Evolutionary conservation across 2,113 vertebrate genomes (phyloP), one percentile per base, ranked within the genome.

Genomic region (Eublepharis macularius): DNA sequence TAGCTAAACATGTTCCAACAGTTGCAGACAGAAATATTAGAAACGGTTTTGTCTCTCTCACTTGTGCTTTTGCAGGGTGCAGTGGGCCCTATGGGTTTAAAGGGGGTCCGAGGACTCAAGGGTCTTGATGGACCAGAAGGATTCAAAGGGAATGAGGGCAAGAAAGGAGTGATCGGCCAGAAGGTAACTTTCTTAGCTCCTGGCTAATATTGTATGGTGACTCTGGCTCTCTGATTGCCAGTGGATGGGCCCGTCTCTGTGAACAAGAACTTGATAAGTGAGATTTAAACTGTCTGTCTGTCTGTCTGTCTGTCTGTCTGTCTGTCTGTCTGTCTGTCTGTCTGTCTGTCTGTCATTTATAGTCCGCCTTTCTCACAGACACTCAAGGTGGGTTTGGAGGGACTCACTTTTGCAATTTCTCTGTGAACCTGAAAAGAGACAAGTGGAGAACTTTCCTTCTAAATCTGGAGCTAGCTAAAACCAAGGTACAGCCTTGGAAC

Each of bases 91-190:
- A 45, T 0, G 36, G 97, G 98, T 1, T 77, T 10, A 3, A 83
- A 45, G 0, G 97, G 97, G 54, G 80, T 34, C 39, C 85, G 77
- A 0, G 97, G 98, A 51, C 92, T 93, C n/a, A 89, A 45, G 54
- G 97, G 97, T 16, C 84, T 92, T 4, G 0, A 39, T 0, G 98
- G 97, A 2, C 84, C 68, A 0, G 94, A 95, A 92, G 98, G 98
- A 45, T 89, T 94, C 76, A 86, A 93, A 43, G 98, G 98, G 6
- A 89, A 79, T 1, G 80, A 3, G 0, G 97, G 97, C 9, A 32
- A 57, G 7, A 97, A 96, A 88, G 98, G 98, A 34, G 92, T 96
- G 36, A 89, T 88, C 4, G 98, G 98, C 80, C 70, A 29, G 66
- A 94, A 96, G 97, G 98, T 98, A 83, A 88, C 57, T 63, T 39